phyloP scores from a whole-genome alignment of 2,113 vertebrate genomes.

The Procapra przewalskii region DNA sequence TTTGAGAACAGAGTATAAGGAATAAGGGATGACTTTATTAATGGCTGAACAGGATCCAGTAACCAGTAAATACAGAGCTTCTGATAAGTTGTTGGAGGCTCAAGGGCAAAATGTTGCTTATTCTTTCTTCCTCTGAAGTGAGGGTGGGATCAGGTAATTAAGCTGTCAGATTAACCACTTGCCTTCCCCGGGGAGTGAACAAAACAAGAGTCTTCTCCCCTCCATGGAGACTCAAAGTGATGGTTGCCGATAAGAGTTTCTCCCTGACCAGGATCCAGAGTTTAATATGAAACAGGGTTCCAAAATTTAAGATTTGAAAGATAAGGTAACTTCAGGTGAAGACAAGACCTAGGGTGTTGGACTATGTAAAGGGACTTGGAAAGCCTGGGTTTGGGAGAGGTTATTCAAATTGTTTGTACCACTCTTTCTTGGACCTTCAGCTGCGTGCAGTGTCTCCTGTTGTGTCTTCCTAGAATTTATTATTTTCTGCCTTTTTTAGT shows the following conservation, averaged over 20 bases:
- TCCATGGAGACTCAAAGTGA: neutral
- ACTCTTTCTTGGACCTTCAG: neutral
- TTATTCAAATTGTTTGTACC: neutral
- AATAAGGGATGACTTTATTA: neutral
- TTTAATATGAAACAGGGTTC: neutral
- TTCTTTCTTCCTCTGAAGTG: neutral
- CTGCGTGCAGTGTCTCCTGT: accelerated
- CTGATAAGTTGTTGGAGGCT: neutral
- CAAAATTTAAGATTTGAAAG: neutral
- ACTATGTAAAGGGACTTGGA: neutral
- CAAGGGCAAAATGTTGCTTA: neutral
- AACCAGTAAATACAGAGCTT: neutral
- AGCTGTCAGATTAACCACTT: neutral
- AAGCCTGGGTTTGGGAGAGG: neutral
- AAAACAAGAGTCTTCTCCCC: neutral
- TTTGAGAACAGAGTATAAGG: neutral
- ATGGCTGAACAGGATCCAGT: neutral
- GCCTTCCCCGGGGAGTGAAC: neutral
- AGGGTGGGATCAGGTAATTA: neutral
- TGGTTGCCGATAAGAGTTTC: neutral
- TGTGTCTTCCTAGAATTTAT: neutral
- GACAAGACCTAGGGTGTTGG: neutral
- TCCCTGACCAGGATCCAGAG: neutral
- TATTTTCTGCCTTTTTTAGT: neutral
- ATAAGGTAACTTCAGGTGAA: neutral